Conservation (phyloP, 2,113 vertebrate species). For the Gopherus evgoodei region DNA sequence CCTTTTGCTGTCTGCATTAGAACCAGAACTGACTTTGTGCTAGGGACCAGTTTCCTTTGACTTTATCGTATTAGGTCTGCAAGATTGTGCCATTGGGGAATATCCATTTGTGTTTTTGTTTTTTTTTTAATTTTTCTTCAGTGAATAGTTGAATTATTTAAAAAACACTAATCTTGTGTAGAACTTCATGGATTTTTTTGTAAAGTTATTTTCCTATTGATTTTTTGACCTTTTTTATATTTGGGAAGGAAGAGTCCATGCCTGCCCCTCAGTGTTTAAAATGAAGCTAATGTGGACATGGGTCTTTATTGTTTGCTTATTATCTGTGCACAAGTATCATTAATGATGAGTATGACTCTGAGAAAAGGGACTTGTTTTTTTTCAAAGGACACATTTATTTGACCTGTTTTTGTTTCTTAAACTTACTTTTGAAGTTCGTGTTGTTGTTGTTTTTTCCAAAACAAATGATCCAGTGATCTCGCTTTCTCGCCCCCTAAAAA, state of each 20-base stretch:
- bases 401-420: slow-evolving; percentile 6
- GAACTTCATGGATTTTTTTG: not conserved
- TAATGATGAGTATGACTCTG: not conserved
- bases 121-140: not conserved
- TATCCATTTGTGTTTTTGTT: not conserved
- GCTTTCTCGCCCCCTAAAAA: not conserved
- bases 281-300: not conserved
- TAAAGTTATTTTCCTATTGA: slow-evolving; percentile 8
- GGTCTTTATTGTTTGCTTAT: not conserved
- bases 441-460: not conserved
- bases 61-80: fast-evolving
- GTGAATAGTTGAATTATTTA: not conserved
- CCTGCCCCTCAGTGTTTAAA: not conserved
- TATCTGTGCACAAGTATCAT: not conserved
- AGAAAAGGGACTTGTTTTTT: not conserved
- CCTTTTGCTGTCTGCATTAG: not conserved
- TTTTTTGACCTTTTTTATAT: not conserved
- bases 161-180: not conserved
- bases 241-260: too few relatives aligned
- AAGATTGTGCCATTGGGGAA: not conserved
- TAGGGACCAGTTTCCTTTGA: not conserved
- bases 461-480: not conserved
- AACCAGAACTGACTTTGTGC: not conserved
- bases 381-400: slow-evolving; percentile 4
- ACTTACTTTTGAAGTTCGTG: slow-evolving; percentile 18